These are phyloP conservation scores for Mythimna lalbum DNA, from an alignment of 2,888 invertebrate genomes.

Conservation along the genomic window DNA sequence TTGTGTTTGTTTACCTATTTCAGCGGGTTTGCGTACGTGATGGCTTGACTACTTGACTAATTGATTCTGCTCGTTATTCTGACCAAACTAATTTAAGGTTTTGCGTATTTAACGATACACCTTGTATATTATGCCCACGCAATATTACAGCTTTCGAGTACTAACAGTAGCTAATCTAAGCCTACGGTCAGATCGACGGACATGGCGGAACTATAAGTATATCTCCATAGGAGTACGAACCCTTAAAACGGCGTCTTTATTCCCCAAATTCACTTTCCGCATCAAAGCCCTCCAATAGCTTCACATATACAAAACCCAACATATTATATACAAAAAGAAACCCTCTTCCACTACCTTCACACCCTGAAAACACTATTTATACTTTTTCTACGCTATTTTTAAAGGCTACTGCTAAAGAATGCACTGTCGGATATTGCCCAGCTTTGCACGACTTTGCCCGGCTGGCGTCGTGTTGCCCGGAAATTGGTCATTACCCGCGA, in stretches of 20 bases:
- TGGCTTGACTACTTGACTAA: no score
- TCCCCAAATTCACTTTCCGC: slow-evolving; percentile 7
- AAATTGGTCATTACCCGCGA: slow-evolving; percentile 60
- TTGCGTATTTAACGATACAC: no score
- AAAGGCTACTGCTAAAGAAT: slow-evolving; percentile 46
- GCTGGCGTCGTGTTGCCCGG: slow-evolving; percentile 40
- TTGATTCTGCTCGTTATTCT: no score
- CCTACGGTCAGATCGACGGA: no score
- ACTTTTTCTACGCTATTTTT: slow-evolving; percentile 51
- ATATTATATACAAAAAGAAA: slow-evolving; percentile 8
- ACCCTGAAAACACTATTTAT: slow-evolving; percentile 52
- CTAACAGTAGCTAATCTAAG: no score
- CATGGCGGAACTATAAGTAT: no score
- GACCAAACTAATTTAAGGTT: no score
- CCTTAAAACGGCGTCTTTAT: background rate
- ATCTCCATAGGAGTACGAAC: no score
- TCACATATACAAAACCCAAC: slow-evolving; percentile 11
- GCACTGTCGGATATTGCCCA: slow-evolving; percentile 49
- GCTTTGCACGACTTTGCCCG: slow-evolving; percentile 27
- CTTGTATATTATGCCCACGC: no score
- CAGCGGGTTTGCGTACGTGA: no score
- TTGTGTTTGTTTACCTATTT: no score
- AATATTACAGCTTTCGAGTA: no score
- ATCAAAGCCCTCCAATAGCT: background rate
- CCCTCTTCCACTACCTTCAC: slow-evolving; percentile 34